Evolutionary conservation across 23 tunicate species (phyloP).

Genomic region (Oikopleura vanhoeffeni): DNA sequence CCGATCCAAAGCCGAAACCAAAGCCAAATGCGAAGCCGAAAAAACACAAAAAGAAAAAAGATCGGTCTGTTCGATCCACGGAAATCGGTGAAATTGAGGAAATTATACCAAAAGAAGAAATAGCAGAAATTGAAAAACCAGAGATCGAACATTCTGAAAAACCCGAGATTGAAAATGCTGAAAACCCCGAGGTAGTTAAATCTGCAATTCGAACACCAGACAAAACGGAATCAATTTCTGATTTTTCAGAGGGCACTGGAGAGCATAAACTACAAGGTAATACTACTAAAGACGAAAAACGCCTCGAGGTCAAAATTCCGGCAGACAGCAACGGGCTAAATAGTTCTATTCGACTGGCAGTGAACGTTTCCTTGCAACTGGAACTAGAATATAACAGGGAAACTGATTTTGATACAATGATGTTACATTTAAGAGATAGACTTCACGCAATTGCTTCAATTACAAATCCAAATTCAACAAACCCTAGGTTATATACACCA

Average conservation of each 20-base stretch:
- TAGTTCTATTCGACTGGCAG: background rate
- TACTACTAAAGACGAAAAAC: background rate
- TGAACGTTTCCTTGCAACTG: background rate
- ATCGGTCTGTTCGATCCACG: too few species aligned
- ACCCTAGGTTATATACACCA: background rate
- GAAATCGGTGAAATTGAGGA: too few species aligned
- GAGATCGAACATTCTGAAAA: too few species aligned
- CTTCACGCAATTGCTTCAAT: background rate
- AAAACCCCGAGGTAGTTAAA: too few species aligned
- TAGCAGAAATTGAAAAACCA: too few species aligned
- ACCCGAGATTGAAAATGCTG: too few species aligned
- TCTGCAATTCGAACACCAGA: too few species aligned
- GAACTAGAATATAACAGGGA: background rate
- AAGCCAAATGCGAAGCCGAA: too few species aligned
- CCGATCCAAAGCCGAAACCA: too few species aligned
- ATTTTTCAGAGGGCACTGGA: background rate
- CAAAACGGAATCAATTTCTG: too few species aligned
- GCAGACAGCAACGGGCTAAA: constrained; percentile 11
- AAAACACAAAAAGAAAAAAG: too few species aligned
- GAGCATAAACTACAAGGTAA: background rate
- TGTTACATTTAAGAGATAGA: background rate
- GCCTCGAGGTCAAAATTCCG: background rate
- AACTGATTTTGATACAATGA: background rate
- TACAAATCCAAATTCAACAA: background rate
- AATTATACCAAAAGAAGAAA: too few species aligned